Base-by-base conservation (phyloP, 35 echinoderm and acorn worm genomes). In the Patiria miniata region DNA sequence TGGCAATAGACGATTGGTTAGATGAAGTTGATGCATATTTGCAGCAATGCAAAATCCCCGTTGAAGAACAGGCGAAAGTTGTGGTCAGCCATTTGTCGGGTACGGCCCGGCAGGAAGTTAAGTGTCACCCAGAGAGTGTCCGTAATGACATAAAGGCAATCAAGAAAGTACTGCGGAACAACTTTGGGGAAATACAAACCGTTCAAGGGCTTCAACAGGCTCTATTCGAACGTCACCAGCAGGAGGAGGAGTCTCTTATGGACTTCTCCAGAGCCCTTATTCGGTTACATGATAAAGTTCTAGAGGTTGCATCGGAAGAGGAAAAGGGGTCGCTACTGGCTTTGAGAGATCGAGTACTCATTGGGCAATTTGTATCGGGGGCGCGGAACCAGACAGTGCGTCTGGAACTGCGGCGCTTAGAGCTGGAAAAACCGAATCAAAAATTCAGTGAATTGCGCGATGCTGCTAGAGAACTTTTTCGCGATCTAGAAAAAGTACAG, bases 361-460 rank as follows among this genome's bases (percentile, higher is more conserved):
- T 79, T 30, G 34, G 40, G 36, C 40, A 79, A 0, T 79, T 79
- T 79, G 77, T 79, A 14, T 7, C 40, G 34, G 77, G 77, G 16
- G 77, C 32, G 10, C 36, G 40, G 18, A 12, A 5, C 6, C 21
- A 21, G 6, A 10, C 36, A 9, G 77, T 79, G 34, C 19, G 77
- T 16, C 32, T 79, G 16, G 77, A 79, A 37, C 34, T 79, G 77
- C 18, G 77, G 19, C 19, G 77, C 7, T 29, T 79, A 17, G 77
- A 79, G 21, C 21, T 79, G 77, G 77, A 21, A 47, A 79, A 79
- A n/a, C 77, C 77, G 21, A 29, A 79, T 7, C 77, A 79, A 21
- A 79, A 0, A 65, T 65, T 65, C 34, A 36, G 7, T 6, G n/a
- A 79, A 47, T 12, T 79, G 77, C 18, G 4, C 7, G 34, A 23